phyloP scores from a whole-genome alignment of 2,888 invertebrate species.

The Ceramica pisi region DNA sequence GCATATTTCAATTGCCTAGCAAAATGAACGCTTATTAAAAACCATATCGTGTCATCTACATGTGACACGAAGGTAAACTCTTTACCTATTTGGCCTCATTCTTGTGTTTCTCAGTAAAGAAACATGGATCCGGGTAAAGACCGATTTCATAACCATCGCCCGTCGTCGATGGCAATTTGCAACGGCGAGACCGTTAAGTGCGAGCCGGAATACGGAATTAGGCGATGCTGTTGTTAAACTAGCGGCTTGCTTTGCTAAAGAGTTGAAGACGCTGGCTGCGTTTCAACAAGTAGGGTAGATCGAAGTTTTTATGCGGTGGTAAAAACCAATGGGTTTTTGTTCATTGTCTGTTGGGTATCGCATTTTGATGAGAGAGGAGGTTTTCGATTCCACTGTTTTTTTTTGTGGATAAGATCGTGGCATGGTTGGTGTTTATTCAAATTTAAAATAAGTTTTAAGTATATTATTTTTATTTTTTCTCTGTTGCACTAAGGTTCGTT shows the following conservation, averaged over 20 bases:
- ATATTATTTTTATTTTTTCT: too few relatives aligned
- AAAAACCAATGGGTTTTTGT: background rate
- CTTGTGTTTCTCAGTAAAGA: slow-evolving; percentile 42
- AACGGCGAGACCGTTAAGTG: slow-evolving; percentile 29
- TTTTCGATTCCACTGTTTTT: background rate
- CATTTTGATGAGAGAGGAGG: background rate
- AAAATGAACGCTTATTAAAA: background rate
- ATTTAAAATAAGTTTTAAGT: too few relatives aligned
- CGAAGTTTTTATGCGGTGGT: background rate
- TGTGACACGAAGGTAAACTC: background rate
- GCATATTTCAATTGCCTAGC: background rate
- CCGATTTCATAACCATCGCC: slow-evolving; percentile 63
- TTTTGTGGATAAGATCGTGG: background rate
- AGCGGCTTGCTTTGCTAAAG: background rate
- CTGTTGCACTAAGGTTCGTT: too few relatives aligned
- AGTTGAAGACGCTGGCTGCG: slow-evolving; percentile 20
- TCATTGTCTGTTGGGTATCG: background rate
- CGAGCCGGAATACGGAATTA: slow-evolving; percentile 60
- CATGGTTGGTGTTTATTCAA: too few relatives aligned
- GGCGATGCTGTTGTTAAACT: slow-evolving; percentile 35
- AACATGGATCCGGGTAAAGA: slow-evolving; percentile 61
- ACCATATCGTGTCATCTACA: too few relatives aligned
- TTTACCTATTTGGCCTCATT: slow-evolving; percentile 37
- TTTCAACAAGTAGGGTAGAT: slow-evolving; percentile 27
- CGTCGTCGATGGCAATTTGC: slow-evolving; percentile 53